Evolutionary conservation across 2,797 vertebrate genomes (phyloP), one percentile per base, ranked within the genome.

Genomic region (Pangasius mekongensis): DNA sequence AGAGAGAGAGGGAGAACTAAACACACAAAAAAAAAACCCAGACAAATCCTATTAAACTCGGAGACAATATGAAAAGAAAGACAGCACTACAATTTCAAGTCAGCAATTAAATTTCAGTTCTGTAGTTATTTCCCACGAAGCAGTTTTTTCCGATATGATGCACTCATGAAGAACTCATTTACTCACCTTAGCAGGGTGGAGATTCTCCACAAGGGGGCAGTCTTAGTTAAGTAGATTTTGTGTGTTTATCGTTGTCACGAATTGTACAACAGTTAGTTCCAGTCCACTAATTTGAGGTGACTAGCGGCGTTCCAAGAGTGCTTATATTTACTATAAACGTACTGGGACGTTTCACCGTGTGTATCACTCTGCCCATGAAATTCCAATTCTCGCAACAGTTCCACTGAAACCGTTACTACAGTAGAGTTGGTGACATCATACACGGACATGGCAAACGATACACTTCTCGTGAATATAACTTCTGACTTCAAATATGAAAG

Each of bases 11-110:
- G 39, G 36, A 83, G 3, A 47, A 3, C 27, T 84, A 54, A 73
- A 73, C 52, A 73, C 14, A 30, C 43, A 52, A 24, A 67, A 54
- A 62, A 16, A 62, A 80, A 33, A 71, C 2, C 36, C 39, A 77
- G 82, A 89, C 30, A 81, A 89, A 85, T 82, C 62, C 58, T 80
- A 86, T 89, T 64, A 74, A 74, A 84, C 52, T 52, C 36, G 8
- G 58, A 81, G 56, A 60, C 5, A 3, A 33, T 16, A 54, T 78
- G 54, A 81, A 60, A 60, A 60, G 24, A 64, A 64, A 47, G 24
- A 83, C 81, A 13, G 54, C 30, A 9, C 18, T 81, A 54, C 77
- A 83, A 64, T 83, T 64, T 83, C 36, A 64, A 83, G n/a, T 30
- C 60, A 47, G 24, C 36, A 84, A 49, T 67, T 84, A 67, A 84